Conservation (phyloP, 2,113 vertebrate genomes). For the pig (Sus scrofa) region T2T-Sscrofa CM000823.6:36188501-36189000, state of each 20-base stretch:
- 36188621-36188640: slow-evolving; percentile 46
- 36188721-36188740: slow-evolving; percentile 58
- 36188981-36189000: background rate
- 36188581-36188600: background rate
- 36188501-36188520: background rate
- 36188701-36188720: slow-evolving; percentile 60
- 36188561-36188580: background rate
- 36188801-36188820: slow-evolving; percentile 6
- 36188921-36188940: background rate
- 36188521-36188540: background rate
- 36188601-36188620: background rate
- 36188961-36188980: background rate
- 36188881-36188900: background rate
- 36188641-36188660: slow-evolving; percentile 55
- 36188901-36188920: background rate
- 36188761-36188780: background rate
- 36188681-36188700: slow-evolving; percentile 54
- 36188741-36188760: background rate
- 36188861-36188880: background rate
- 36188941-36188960: background rate
- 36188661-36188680: slow-evolving; percentile 60
- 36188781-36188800: slow-evolving; percentile 36
- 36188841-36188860: background rate
- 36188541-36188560: background rate
- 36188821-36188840: background rate